Evolutionary conservation across 1,140 invertebrate genomes (phyloP), one percentile per base, ranked within the genome.

Genomic region (Apis dorsata): DNA sequence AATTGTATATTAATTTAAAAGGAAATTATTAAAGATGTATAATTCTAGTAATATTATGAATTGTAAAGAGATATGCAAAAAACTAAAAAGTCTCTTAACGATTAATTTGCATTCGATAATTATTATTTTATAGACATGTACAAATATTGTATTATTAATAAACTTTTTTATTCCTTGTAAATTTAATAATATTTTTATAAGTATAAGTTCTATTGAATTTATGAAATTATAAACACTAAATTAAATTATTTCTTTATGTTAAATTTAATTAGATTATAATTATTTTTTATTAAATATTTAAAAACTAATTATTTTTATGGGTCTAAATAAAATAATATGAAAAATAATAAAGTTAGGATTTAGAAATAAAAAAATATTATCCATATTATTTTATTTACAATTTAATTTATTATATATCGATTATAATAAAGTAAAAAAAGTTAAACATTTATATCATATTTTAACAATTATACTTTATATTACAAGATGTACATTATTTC

Each of bases 111-210:
- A 62, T 72, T 81, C 11, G 51, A 65, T 66, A 51, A 55, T 74
- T 49, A 55, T 74, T 49, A 65, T 80, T 80, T 81, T 24, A 28
- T 81, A 74, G 28, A 65, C 49, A 57, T 74, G 70, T 81, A 80
- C 69, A 80, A 73, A 73, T 65, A 53, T 73, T 73, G 59, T 72
- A 65, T 80, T 71, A 34, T 74, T 81, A 74, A 81, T 80, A 63
- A 80, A 80, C 15, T 57, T 71, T 81, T 73, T 19, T 74, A 66
- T 24, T 51, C 49, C 34, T 28, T 65, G 28, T 49, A 65, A 44
- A 74, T 65, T 81, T 80, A 44, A 44, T 17, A 55, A 19, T 2
- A 63, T 53, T 10, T 57, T 34, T 70, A 2, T 17, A 70, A 28
- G 11, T 57, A 51, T 78, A 21, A 28, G 1, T 8, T 71, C 34